These are phyloP conservation scores for Petrosia ficiformis DNA, from an alignment of 37 sponge, comb jelly and placozoan genomes.

Conservation along the genomic window DNA sequence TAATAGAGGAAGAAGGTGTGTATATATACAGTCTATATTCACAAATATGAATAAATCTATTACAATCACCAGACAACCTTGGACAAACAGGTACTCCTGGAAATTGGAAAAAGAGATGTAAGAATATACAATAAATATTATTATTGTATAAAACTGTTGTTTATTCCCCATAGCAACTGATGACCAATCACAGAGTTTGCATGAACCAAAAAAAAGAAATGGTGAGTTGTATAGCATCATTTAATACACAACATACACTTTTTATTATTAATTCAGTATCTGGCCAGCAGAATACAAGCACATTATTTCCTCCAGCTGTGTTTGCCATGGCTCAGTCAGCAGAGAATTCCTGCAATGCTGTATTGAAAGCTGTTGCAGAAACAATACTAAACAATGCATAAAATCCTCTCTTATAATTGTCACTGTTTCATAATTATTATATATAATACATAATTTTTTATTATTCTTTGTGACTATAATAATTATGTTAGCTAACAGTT, in stretches of 20 bases:
- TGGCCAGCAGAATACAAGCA: no score
- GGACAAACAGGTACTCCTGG: no score
- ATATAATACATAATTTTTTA: background rate
- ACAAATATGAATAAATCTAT: no score
- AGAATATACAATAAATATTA: no score
- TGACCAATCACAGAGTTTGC: background rate
- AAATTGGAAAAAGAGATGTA: no score
- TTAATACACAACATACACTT: background rate
- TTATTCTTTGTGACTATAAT: background rate
- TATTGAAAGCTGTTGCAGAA: background rate
- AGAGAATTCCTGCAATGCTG: slow-evolving; percentile 6
- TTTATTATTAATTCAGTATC: background rate
- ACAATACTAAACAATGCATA: background rate
- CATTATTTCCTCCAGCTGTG: background rate
- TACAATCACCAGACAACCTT: no score
- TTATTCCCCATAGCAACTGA: no score
- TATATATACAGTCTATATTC: no score
- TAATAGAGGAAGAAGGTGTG: background rate
- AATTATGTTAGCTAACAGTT: background rate
- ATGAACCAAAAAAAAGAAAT: no score
- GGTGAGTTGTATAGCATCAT: background rate
- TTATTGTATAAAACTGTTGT: no score
- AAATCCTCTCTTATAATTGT: background rate
- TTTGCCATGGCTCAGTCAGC: background rate
- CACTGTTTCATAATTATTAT: background rate